phyloP scores from a whole-genome alignment of 1,140 invertebrate genomes.

The Hestina assimilis region DNA sequence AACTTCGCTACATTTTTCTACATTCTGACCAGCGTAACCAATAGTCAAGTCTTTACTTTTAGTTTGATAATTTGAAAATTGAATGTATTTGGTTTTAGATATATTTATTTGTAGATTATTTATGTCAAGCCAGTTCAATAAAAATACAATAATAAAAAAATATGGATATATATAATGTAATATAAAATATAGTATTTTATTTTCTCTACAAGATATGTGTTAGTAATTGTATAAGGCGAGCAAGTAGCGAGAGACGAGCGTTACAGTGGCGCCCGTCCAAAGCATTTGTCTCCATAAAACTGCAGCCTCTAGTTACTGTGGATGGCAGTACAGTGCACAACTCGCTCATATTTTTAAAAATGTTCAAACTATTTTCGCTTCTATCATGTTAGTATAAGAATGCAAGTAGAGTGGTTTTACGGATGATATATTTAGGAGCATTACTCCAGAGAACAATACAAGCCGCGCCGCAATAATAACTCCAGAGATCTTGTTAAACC shows the following conservation, averaged over 20 bases:
- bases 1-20: too few species aligned
- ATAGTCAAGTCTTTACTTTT: too few species aligned
- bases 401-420: neutral
- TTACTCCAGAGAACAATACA: constrained; percentile 13
- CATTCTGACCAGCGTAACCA: too few species aligned
- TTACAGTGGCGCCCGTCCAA: constrained; percentile 3
- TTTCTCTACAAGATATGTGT: neutral
- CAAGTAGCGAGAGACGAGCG: constrained; percentile 12
- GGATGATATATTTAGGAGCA: neutral
- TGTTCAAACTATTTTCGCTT: neutral
- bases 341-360: constrained; percentile 11
- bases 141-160: too few species aligned
- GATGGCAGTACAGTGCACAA: constrained; percentile 7
- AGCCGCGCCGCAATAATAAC: constrained; percentile 17
- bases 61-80: too few species aligned
- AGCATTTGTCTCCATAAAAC: constrained; percentile 26
- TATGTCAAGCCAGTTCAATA: too few species aligned
- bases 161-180: too few species aligned
- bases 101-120: too few species aligned
- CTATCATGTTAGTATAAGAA: neutral
- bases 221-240: constrained; percentile 10
- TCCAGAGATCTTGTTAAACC: constrained; percentile 12
- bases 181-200: neutral
- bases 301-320: constrained; percentile 16
- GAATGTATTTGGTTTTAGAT: too few species aligned